A percentile compares a stretch with the other conserved stretches of the same genome.
Conservation (phyloP, 2,113 vertebrate genomes). For the Calyptomena viridis region DNA sequence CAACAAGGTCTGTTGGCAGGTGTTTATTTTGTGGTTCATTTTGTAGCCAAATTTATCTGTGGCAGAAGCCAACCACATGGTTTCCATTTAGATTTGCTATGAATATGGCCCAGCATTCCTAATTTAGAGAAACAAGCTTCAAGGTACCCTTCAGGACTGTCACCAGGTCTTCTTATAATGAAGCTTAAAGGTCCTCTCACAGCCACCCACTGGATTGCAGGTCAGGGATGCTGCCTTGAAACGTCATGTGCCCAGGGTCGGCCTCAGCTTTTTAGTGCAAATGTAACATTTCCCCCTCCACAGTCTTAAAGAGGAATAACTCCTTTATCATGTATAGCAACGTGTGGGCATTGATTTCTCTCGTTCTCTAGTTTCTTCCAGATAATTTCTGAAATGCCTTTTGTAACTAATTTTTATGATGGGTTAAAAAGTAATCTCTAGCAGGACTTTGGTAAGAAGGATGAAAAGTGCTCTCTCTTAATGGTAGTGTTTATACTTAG, state of each 20-base stretch:
- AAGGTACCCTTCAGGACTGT: not conserved
- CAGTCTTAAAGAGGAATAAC: not conserved
- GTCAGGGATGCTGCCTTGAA: not conserved
- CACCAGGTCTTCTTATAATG: not conserved
- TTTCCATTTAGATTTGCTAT: not conserved
- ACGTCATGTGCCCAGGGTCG: not conserved
- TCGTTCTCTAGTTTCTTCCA: not conserved
- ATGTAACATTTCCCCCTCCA: not conserved
- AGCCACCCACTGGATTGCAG: not conserved
- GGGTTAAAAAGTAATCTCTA: not conserved
- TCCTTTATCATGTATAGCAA: fast-evolving
- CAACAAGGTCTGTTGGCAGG: fast-evolving
- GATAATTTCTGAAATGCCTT: not conserved
- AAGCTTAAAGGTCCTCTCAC: not conserved
- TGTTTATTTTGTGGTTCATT: not conserved
- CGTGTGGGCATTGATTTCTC: fast-evolving
- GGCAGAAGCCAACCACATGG: not conserved
- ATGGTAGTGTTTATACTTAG: not conserved
- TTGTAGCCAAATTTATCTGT: not conserved
- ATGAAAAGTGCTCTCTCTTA: not conserved
- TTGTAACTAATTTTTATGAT: not conserved
- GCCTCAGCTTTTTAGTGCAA: not conserved
- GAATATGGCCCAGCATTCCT: not conserved
- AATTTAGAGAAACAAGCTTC: not conserved
- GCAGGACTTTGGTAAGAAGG: not conserved